These are phyloP conservation scores for Epiblema foenella DNA, from an alignment of 2,888 invertebrate genomes.

Conservation along the genomic window DNA sequence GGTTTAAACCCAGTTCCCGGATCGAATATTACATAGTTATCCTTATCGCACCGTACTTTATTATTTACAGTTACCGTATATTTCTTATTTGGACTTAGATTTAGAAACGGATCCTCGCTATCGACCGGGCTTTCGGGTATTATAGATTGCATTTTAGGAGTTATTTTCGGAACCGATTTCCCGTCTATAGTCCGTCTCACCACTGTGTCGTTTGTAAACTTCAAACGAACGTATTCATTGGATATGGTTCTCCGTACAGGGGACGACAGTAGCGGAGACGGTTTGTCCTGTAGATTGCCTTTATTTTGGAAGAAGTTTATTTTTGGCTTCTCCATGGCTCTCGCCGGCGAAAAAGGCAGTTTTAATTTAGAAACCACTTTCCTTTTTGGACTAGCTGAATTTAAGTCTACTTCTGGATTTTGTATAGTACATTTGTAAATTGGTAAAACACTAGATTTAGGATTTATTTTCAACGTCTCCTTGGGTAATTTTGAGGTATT, in stretches of 20 bases:
- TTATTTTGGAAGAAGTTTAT: slow-evolving; percentile 77
- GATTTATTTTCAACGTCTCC: slow-evolving; percentile 59
- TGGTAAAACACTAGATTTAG: slow-evolving; percentile 72
- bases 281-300: slow-evolving; percentile 60
- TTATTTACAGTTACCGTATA: slow-evolving; percentile 82
- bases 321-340: slow-evolving; percentile 77
- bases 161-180: slow-evolving; percentile 78
- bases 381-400: slow-evolving; percentile 63
- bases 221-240: slow-evolving; percentile 79
- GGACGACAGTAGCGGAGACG: slow-evolving; percentile 72
- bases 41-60: slow-evolving; percentile 81
- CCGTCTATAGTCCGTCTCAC: slow-evolving; percentile 76
- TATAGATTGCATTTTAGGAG: slow-evolving; percentile 81
- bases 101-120: slow-evolving; percentile 77
- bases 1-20: slow-evolving; percentile 78
- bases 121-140: slow-evolving; percentile 82
- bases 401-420: slow-evolving; percentile 62
- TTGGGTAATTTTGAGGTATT: slow-evolving; percentile 59
- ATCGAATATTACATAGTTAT: slow-evolving; percentile 82
- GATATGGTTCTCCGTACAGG: slow-evolving; percentile 80
- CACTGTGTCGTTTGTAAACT: slow-evolving; percentile 77
- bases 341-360: slow-evolving; percentile 75
- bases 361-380: slow-evolving; percentile 71
- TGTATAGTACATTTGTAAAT: slow-evolving; percentile 71
- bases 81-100: slow-evolving; percentile 82